Evolutionary conservation across 2,113 vertebrate species (phyloP), one percentile per base, ranked within the genome.

Genomic region (Eleginops maclovinus): DNA sequence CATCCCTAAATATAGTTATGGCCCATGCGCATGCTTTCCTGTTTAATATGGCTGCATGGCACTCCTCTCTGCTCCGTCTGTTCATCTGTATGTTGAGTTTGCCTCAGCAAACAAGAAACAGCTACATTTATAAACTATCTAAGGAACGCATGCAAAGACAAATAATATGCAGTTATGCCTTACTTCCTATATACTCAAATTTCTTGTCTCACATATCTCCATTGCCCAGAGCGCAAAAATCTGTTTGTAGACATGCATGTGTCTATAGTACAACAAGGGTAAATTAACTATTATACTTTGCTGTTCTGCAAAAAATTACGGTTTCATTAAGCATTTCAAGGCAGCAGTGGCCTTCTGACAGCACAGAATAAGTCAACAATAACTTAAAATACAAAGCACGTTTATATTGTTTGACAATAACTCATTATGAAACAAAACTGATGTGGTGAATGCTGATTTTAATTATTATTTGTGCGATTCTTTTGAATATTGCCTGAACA

Each of bases 81-180:
- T 67, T 53, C 56, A 50, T 77, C 17, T 65, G n/a, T 72, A 21
- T 81, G 55, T 62, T 65, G 63, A 91, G 91, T 88, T 92, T 46
- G 81, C 88, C 72, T 82, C 88, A 44, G 89, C 89, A 85, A 92
- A 82, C 86, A 92, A 90, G 89, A 93, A 92, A 54, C 88, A 91
- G 82, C 81, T 62, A 62, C 83, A 87, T 88, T 84, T 91, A 84
- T 82, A 91, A 79, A 2, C 70, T 72, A 71, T 82, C 64, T 88
- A 75, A 91, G 84, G 87, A 85, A 59, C 67, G 79, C 75, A 86
- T 78, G 68, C 68, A 70, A 54, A 87, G 62, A 77, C 43, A 26
- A 53, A 24, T 64, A 55, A 74, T 85, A 79, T 63, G 53, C 70
- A 44, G 74, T 67, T 49, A 66, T 78, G 46, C 28, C 69, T 72